Base-by-base conservation (phyloP, 2,113 vertebrate species). In the Siniperca chuatsi region DNA sequence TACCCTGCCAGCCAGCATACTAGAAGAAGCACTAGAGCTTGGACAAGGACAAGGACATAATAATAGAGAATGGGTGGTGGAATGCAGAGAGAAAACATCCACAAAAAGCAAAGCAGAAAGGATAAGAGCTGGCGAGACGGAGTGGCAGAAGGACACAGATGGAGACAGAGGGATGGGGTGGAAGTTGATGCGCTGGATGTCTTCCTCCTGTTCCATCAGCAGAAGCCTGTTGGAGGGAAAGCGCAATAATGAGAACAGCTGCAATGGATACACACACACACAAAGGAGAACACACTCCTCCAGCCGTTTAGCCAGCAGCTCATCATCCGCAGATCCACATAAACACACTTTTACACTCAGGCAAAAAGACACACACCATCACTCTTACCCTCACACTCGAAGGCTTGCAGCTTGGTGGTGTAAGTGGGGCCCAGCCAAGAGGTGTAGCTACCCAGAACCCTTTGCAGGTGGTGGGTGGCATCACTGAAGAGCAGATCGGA, bases 351-450 rank as follows among this genome's bases (percentile, higher is more conserved):
- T 57, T 60, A 54, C 80, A 73, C 61, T 57, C 11, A 52, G 23
- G 64, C 64, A 79, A 29, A 70, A 9, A 77, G 4, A 82, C 69
- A 23, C 68, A 73, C 48, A 11, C 29, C 67, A 52, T 72, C 60
- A 16, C 44, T 75, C 91, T 93, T 89, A 96, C 96, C 95, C 94
- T 96, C 95, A 74, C 96, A 96, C 87, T 96, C 96, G 57, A 96
- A 96, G 75, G 96, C 96, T 75, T 94, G 95, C 90, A 96, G 94
- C 79, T 89, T 60, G 46, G 92, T 94, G 89, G 92, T 96, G 84
- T 96, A 96, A 80, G 89, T 92, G 78, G 90, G 94, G 46, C 95
- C 96, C 88, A 96, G 90, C 96, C 96, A 96, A 48, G 95, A 96
- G 62, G 92, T 90, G 93, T 94, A 96, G 88, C 94, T 92, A 52